Percentiles rank a stretch among this genome's conserved stretches.
Evolutionary conservation across 2,113 vertebrate species (phyloP).

Genomic region (Astur gentilis): DNA sequence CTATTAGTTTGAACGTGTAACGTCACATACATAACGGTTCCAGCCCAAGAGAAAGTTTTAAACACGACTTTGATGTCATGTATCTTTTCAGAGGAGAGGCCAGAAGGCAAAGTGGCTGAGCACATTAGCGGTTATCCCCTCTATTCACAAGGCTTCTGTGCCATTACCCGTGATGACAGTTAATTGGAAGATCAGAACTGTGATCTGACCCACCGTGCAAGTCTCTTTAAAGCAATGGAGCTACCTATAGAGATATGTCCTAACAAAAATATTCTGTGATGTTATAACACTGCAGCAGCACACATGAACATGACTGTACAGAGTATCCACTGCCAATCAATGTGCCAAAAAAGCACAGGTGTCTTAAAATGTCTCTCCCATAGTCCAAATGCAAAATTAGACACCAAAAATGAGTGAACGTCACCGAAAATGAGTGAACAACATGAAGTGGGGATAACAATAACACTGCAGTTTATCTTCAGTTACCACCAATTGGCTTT

Average conservation of each 20-base stretch:
- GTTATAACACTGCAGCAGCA: neutral
- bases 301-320: neutral
- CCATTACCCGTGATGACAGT: neutral
- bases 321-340: fast-evolving
- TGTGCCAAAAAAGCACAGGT: neutral
- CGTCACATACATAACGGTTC: neutral
- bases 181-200: neutral
- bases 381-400: neutral
- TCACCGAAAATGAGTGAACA: neutral
- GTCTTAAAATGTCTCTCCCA: fast-evolving
- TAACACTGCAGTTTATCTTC: neutral
- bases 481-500: neutral
- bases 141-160: neutral
- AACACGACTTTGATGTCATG: neutral
- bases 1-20: neutral
- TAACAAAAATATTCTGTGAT: neutral
- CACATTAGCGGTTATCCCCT: neutral
- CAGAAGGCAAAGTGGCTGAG: neutral
- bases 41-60: neutral
- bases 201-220: neutral
- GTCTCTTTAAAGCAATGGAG: neutral
- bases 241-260: neutral
- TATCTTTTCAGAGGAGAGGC: neutral
- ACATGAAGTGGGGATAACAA: neutral
- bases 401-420: neutral